Conservation (phyloP, 2,797 vertebrate genomes). For the Phataginus tricuspis region DNA sequence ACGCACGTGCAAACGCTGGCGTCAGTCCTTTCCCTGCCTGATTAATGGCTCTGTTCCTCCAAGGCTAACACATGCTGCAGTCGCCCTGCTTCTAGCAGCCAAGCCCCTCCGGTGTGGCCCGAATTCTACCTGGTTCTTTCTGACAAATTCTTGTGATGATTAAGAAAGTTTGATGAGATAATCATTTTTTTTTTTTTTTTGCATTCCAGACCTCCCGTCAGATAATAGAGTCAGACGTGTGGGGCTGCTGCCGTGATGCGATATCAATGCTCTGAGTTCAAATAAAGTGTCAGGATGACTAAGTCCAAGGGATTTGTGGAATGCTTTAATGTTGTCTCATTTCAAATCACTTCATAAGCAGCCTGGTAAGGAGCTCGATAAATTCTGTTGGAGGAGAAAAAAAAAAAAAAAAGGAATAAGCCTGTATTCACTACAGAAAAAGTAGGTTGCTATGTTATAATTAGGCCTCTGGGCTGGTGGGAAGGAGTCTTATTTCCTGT, state of each 20-base stretch:
- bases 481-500: conserved; percentile 87
- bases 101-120: conserved; percentile 76
- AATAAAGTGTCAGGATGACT: conserved; percentile 94
- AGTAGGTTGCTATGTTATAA: conserved; percentile 90
- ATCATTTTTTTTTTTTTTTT: conserved; percentile 86
- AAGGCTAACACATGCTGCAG: conserved; percentile 64
- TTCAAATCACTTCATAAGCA: conserved; percentile 92
- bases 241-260: conserved; percentile 89
- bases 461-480: conserved; percentile 90
- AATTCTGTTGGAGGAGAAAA: conserved; percentile 83
- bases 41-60: conserved; percentile 73
- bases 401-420: conserved; percentile 80
- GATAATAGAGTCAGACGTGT: conserved; percentile 89
- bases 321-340: conserved; percentile 92
- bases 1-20: conserved; percentile 40
- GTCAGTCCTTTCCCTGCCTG: conserved; percentile 64
- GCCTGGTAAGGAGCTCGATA: conserved; percentile 93
- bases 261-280: conserved; percentile 93
- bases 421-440: conserved; percentile 82
- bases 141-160: conserved; percentile 87
- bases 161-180: conserved; percentile 90
- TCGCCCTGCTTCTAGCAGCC: conserved; percentile 79
- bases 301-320: conserved; percentile 93
- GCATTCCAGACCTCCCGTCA: conserved; percentile 88
- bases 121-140: conserved; percentile 81